Conservation (phyloP, 2,797 vertebrate genomes). For the Macrochelys suwanniensis region DNA sequence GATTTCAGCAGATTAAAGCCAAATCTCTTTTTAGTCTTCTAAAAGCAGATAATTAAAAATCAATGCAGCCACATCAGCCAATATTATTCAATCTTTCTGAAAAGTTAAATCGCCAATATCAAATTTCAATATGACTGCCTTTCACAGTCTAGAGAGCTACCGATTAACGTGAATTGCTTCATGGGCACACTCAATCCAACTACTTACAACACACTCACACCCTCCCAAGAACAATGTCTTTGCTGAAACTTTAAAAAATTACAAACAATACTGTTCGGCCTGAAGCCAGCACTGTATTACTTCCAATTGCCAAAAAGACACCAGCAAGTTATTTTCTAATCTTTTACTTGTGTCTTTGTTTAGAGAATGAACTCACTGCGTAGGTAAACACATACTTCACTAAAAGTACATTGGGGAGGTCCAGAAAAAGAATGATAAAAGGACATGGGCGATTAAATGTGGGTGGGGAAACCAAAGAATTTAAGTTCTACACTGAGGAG, state of each 20-base stretch:
- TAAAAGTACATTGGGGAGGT: accelerated
- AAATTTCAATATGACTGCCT: neutral
- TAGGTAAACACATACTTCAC: neutral
- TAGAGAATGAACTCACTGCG: accelerated
- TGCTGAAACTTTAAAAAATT: neutral
- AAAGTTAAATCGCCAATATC: neutral
- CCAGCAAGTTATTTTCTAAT: neutral
- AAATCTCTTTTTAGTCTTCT: slow-evolving; percentile 40
- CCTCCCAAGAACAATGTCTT: accelerated
- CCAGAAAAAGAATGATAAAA: accelerated
- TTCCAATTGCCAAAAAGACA: no score
- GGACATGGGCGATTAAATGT: accelerated
- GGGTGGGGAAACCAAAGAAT: neutral
- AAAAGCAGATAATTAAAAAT: slow-evolving; percentile 16
- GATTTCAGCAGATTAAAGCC: slow-evolving; percentile 55
- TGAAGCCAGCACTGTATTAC: accelerated
- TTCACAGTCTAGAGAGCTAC: neutral
- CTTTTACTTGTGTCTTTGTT: neutral
- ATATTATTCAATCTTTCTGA: accelerated
- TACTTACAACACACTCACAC: accelerated
- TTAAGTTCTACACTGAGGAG: neutral
- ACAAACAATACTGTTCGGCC: neutral
- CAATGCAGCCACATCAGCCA: neutral
- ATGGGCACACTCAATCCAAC: neutral
- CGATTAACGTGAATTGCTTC: neutral